Conservation (phyloP, 35 echinoderm and acorn worm species). For the Antedon bifida region DNA sequence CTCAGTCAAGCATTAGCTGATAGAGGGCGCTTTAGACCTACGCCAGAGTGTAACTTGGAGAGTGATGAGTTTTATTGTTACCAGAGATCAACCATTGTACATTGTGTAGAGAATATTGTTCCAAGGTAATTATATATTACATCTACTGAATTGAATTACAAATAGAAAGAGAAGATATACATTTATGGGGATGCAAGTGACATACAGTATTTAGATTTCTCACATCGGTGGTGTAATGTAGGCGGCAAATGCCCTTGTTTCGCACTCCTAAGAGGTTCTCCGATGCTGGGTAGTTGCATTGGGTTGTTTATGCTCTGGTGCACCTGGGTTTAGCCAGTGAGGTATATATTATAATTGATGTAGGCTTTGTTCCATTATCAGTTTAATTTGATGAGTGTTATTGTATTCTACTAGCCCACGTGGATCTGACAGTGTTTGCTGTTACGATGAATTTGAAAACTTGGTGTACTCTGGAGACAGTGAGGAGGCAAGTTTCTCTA, state of each 20-base stretch:
- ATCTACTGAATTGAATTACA: neutral
- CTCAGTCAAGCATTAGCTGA: slow-evolving; percentile 50
- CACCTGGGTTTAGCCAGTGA: no score
- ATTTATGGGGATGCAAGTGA: no score
- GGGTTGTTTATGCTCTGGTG: no score
- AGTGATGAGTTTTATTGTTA: slow-evolving; percentile 36
- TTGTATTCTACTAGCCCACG: slow-evolving; percentile 23
- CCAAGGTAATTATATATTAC: slow-evolving; percentile 24
- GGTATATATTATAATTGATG: no score
- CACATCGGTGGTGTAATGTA: no score
- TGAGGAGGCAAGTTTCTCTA: slow-evolving; percentile 54
- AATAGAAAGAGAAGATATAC: neutral
- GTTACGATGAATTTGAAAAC: slow-evolving; percentile 76
- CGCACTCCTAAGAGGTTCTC: no score
- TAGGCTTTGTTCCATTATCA: no score
- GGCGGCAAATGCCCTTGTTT: no score
- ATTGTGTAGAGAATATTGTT: slow-evolving; percentile 51
- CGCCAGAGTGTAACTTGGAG: slow-evolving; percentile 37
- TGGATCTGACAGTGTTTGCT: slow-evolving; percentile 65
- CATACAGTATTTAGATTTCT: no score
- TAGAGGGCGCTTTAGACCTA: slow-evolving; percentile 41
- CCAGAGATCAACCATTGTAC: slow-evolving; percentile 25
- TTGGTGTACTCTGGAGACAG: slow-evolving; percentile 86
- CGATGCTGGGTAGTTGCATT: no score
- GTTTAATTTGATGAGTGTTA: no score